Evolutionary conservation across 2,888 invertebrate species (phyloP).

Genomic region (Drosophila suboccidentalis): DNA sequence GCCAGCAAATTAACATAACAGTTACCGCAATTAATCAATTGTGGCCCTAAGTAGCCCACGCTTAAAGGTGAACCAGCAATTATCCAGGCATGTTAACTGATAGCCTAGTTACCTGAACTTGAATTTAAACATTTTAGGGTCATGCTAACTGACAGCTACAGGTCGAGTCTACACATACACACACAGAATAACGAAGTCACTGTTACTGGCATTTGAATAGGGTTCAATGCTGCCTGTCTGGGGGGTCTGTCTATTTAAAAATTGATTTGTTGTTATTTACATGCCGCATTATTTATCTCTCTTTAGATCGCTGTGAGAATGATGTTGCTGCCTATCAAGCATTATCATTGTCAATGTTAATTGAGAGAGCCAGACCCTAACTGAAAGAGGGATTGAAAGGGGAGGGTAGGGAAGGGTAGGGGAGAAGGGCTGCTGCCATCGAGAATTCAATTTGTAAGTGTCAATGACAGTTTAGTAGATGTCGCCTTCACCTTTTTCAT

Average conservation of each 20-base stretch:
- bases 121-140: constrained; percentile 44
- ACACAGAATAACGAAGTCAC: constrained; percentile 3
- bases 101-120: constrained; percentile 48
- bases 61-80: constrained; percentile 31
- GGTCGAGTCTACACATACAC: constrained; percentile 13
- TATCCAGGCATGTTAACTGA: constrained; percentile 38
- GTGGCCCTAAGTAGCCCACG: constrained; percentile 18
- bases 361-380: constrained; percentile 37
- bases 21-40: constrained; percentile 75
- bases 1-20: constrained; percentile 71
- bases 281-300: constrained; percentile 74
- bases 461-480: constrained; percentile 69
- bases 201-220: constrained; percentile 67
- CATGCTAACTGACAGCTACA: constrained; percentile 52
- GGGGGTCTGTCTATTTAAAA: constrained; percentile 69
- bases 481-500: constrained; percentile 36
- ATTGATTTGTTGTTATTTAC: constrained; percentile 82
- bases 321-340: constrained; percentile 38
- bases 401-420: background rate
- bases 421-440: constrained; percentile 28
- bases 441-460: constrained; percentile 78
- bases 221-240: constrained; percentile 59
- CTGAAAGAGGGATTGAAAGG: background rate
- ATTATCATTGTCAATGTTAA: constrained; percentile 60
- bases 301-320: constrained; percentile 43